Percentiles rank a stretch among this genome's conserved stretches.
These are phyloP conservation scores for Drosophila longiperda DNA, from an alignment of 2,888 invertebrate genomes.

Conservation along the genomic window DNA sequence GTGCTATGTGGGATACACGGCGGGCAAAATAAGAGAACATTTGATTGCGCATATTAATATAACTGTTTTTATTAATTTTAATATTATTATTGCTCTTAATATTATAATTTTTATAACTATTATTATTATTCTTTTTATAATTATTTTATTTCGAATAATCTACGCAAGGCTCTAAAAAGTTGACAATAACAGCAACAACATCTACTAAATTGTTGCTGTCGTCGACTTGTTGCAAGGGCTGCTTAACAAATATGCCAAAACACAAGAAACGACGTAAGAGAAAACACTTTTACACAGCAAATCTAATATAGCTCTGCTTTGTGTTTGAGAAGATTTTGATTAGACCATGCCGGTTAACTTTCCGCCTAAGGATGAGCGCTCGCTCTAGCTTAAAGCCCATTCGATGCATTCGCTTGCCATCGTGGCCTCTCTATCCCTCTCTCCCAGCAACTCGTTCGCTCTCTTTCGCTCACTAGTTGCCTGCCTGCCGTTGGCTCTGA, in stretches of 20 bases:
- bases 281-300: neutral
- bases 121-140: too few relatives aligned
- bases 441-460: neutral
- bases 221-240: conserved; percentile 33
- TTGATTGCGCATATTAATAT: neutral
- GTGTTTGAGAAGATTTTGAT: conserved; percentile 14
- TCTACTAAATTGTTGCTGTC: conserved; percentile 41
- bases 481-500: neutral
- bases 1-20: conserved; percentile 3
- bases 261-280: neutral
- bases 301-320: neutral
- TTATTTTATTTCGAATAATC: neutral
- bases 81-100: neutral
- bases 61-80: neutral
- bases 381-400: conserved; percentile 37
- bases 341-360: conserved; percentile 26
- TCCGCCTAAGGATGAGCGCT: conserved; percentile 13
- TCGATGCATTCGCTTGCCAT: conserved; percentile 46
- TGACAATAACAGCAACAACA: conserved; percentile 40
- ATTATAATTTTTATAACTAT: neutral
- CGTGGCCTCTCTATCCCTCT: conserved; percentile 3
- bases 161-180: conserved; percentile 10
- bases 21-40: conserved; percentile 14
- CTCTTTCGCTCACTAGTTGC: neutral
- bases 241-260: neutral